Percentiles rank a stretch among this genome's conserved stretches.
Evolutionary conservation across 2,888 invertebrate species (phyloP).

Genomic region (Nemurella pictetii): DNA sequence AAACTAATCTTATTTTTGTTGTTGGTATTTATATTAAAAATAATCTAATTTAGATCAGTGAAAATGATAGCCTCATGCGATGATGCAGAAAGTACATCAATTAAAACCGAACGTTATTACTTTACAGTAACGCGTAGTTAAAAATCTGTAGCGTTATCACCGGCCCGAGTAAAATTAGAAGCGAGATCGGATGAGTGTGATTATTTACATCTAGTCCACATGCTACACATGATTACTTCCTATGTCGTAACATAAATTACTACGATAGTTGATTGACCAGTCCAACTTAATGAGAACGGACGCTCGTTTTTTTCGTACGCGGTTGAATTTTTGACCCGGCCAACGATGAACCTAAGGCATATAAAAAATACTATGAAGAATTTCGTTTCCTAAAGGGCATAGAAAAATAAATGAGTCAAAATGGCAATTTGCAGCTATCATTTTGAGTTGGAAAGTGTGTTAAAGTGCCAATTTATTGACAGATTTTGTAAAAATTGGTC

Average conservation of each 20-base stretch:
- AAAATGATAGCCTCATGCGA: too few relatives aligned
- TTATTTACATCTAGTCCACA: not conserved
- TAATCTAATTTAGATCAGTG: too few relatives aligned
- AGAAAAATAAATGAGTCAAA: not conserved
- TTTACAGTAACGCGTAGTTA: too few relatives aligned
- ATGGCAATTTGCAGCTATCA: not conserved
- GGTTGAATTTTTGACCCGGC: not conserved
- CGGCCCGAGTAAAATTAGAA: too few relatives aligned
- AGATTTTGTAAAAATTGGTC: not conserved
- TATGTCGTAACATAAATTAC: not conserved
- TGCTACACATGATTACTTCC: not conserved
- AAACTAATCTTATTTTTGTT: too few relatives aligned
- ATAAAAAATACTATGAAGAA: too few relatives aligned
- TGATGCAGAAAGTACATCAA: too few relatives aligned
- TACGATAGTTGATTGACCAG: not conserved
- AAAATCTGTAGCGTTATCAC: too few relatives aligned
- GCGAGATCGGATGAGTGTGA: too few relatives aligned
- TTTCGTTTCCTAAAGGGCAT: too few relatives aligned
- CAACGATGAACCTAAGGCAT: not conserved
- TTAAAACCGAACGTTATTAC: too few relatives aligned
- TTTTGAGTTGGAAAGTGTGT: not conserved
- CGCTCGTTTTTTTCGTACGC: not conserved
- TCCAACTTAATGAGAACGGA: not conserved
- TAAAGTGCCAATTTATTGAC: not conserved
- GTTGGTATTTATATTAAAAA: too few relatives aligned